Evolutionary conservation across 2,797 vertebrate genomes (phyloP).

Genomic region (Falco berigora): DNA sequence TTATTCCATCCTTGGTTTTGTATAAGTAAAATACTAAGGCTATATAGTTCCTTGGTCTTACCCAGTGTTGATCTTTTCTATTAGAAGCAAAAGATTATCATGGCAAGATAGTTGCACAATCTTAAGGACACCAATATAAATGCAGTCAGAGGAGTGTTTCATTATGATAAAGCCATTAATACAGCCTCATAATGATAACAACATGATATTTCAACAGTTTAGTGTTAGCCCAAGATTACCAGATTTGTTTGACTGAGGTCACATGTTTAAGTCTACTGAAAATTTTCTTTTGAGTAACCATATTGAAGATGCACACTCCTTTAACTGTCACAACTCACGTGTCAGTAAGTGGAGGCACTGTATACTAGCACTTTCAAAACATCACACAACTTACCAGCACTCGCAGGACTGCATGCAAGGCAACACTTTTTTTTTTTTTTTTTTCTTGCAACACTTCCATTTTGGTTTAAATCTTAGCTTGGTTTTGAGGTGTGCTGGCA

Average conservation of each 20-base stretch:
- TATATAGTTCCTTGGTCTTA: neutral
- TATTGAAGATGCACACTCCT: neutral
- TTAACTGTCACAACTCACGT: neutral
- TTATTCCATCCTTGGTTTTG: neutral
- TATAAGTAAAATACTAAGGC: neutral
- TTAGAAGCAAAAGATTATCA: neutral
- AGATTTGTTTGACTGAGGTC: neutral
- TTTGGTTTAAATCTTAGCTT: neutral
- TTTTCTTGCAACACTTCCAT: neutral
- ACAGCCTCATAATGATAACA: neutral
- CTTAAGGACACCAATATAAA: neutral
- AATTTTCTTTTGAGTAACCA: neutral
- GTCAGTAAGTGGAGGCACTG: neutral
- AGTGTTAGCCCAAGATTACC: rapidly evolving
- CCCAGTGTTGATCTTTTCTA: neutral
- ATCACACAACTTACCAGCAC: neutral
- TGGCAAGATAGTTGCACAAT: neutral
- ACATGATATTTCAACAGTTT: neutral
- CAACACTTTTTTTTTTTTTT: neutral
- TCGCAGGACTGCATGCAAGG: neutral
- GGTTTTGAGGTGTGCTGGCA: neutral
- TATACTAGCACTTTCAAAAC: neutral
- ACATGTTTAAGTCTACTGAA: neutral
- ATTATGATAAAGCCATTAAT: neutral
- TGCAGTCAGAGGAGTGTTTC: neutral